Evolutionary conservation across 1,140 invertebrate genomes (phyloP).

Genomic region (Littorina saxatilis): DNA sequence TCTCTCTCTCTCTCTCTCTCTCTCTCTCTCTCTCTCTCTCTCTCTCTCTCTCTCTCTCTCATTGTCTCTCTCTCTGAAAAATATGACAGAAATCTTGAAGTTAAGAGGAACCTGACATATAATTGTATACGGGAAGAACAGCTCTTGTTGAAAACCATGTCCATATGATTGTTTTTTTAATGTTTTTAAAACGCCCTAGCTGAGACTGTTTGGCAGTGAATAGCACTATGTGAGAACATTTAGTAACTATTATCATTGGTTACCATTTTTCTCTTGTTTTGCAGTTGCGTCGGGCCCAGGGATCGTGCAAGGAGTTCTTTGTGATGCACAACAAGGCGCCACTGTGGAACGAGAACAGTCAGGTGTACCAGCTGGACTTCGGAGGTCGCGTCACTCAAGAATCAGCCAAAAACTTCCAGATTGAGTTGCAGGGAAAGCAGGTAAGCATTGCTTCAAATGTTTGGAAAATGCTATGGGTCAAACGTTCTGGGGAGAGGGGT

Average conservation of each 20-base stretch:
- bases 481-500: neutral
- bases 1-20: neutral
- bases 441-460: constrained; percentile 76
- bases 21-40: neutral
- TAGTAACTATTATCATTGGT: no score
- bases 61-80: neutral
- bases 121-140: no score
- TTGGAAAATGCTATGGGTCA: neutral
- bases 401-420: constrained; percentile 99
- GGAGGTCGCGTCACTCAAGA: constrained; percentile 99
- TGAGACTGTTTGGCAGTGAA: no score
- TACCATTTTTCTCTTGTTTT: no score
- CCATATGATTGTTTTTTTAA: no score
- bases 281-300: constrained; percentile 59
- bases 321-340: constrained; percentile 99
- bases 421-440: constrained; percentile 97
- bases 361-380: constrained; percentile 99
- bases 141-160: no score
- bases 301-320: constrained; percentile 77
- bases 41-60: no score
- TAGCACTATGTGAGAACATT: no score
- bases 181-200: no score
- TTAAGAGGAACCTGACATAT: no score
- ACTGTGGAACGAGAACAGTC: constrained; percentile 99
- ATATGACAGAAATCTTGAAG: neutral